phyloP scores from a whole-genome alignment of 1,140 invertebrate species.

The Uloborus diversus region DNA sequence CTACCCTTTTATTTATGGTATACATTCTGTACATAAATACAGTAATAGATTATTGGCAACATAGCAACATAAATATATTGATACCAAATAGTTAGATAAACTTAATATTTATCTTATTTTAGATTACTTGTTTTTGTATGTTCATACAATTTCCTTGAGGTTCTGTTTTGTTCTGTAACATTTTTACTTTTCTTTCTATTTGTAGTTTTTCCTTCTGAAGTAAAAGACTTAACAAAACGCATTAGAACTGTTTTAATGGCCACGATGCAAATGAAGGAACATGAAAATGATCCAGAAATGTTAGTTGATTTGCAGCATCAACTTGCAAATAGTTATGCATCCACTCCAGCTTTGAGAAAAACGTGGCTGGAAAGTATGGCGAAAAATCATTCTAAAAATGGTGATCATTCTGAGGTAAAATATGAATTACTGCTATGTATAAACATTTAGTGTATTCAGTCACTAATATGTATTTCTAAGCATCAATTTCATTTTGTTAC shows the following conservation, averaged over 20 bases:
- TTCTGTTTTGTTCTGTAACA: too few species aligned
- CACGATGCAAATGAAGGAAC: constrained; percentile 89
- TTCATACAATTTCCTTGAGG: too few species aligned
- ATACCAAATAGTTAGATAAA: too few species aligned
- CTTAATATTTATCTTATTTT: too few species aligned
- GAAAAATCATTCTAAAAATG: constrained; percentile 77
- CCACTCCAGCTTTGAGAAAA: constrained; percentile 88
- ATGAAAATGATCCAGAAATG: constrained; percentile 88
- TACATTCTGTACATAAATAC: too few species aligned
- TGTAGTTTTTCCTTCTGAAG: constrained; percentile 82
- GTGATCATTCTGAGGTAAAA: constrained; percentile 80
- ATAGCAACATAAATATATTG: too few species aligned
- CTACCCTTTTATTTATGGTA: too few species aligned
- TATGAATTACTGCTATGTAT: not conserved
- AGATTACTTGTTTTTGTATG: too few species aligned
- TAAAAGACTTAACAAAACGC: constrained; percentile 90
- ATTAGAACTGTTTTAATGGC: constrained; percentile 93
- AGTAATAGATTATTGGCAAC: too few species aligned
- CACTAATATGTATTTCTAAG: too few species aligned
- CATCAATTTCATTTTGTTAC: too few species aligned
- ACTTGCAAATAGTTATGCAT: constrained; percentile 92
- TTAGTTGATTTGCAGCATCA: constrained; percentile 92
- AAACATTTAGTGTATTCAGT: not conserved
- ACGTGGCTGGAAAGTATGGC: constrained; percentile 95
- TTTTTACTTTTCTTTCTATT: constrained; percentile 11